Percentiles rank a stretch among this genome's conserved stretches.
These are phyloP conservation scores for Meloidogyne exigua DNA, from an alignment of 1,140 invertebrate species.

Conservation along the genomic window DNA sequence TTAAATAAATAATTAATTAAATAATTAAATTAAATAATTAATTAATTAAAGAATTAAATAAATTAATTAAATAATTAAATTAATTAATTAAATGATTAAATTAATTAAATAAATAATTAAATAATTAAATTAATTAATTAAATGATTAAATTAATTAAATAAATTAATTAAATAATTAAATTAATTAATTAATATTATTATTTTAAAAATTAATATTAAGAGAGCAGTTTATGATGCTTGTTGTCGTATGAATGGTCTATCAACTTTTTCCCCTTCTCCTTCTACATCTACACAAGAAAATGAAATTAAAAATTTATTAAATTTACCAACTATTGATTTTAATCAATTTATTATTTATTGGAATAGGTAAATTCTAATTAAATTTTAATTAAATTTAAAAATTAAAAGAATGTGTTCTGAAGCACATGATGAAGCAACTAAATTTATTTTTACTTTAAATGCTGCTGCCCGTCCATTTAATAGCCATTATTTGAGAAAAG, in stretches of 20 bases:
- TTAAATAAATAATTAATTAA: too few species aligned
- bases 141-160: too few species aligned
- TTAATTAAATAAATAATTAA: too few species aligned
- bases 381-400: slow-evolving; percentile 22
- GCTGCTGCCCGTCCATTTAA: slow-evolving; percentile 60
- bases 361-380: slow-evolving; percentile 59
- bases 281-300: slow-evolving; percentile 8
- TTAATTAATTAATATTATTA: background rate
- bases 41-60: too few species aligned
- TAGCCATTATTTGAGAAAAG: slow-evolving; percentile 67
- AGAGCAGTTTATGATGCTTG: slow-evolving; percentile 49
- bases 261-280: background rate
- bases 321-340: slow-evolving; percentile 35
- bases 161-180: too few species aligned
- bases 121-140: too few species aligned
- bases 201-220: too few species aligned
- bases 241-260: slow-evolving; percentile 33
- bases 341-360: slow-evolving; percentile 54
- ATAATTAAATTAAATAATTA: too few species aligned
- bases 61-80: too few species aligned
- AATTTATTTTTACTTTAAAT: slow-evolving; percentile 80
- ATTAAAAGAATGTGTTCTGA: slow-evolving; percentile 48
- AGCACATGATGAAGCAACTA: slow-evolving; percentile 80
- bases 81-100: too few species aligned
- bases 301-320: background rate